Conservation (phyloP, 2,113 vertebrate species). For the Mixornis gularis region DNA sequence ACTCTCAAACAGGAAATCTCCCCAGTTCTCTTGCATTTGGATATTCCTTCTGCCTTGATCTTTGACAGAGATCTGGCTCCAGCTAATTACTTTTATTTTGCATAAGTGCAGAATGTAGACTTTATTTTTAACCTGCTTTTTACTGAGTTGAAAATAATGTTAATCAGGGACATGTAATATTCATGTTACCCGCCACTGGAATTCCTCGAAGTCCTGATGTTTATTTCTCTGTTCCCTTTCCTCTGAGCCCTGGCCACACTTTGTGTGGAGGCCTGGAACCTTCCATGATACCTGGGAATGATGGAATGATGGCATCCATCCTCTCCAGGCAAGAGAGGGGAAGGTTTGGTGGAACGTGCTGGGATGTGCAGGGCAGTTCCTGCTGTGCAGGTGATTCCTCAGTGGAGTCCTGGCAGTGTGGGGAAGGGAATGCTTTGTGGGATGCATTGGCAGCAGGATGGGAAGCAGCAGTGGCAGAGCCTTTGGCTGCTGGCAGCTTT, state of each 20-base stretch:
- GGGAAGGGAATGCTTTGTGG: background rate
- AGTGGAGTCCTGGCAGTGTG: fast-evolving
- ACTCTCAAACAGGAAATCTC: fast-evolving
- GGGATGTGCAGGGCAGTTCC: background rate
- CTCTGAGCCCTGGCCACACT: background rate
- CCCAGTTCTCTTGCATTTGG: background rate
- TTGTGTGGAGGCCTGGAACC: background rate
- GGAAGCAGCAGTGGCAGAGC: background rate
- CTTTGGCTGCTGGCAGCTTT: background rate
- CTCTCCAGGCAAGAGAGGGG: background rate
- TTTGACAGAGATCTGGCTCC: background rate
- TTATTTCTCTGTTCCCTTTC: background rate
- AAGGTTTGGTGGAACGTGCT: fast-evolving
- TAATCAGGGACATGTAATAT: background rate
- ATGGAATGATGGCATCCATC: background rate
- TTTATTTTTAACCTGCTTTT: background rate
- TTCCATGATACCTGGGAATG: background rate
- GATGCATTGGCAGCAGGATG: fast-evolving
- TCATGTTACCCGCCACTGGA: background rate
- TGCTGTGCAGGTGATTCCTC: background rate
- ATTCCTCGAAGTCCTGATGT: background rate
- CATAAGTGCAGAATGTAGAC: background rate
- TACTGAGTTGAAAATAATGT: background rate
- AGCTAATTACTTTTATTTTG: background rate
- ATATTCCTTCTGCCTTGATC: background rate